Evolutionary conservation across 2,888 invertebrate genomes (phyloP), one percentile per base, ranked within the genome.

Genomic region (Platerodrilus igneus): DNA sequence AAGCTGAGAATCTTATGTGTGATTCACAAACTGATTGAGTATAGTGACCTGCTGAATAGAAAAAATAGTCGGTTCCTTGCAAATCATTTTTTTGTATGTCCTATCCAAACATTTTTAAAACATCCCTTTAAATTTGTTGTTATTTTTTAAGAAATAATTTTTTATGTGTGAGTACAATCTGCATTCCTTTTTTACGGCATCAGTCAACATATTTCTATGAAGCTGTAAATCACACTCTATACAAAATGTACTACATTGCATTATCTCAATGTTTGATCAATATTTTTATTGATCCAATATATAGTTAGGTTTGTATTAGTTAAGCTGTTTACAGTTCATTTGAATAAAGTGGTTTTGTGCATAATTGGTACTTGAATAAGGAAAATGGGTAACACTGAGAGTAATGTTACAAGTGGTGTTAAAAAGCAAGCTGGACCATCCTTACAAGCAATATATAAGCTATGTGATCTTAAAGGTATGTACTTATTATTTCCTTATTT

Each of bases 341-440:
- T n/a, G n/a, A n/a, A n/a, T n/a, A n/a, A n/a, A n/a, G n/a, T n/a
- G 3, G 19, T 16, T 33, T 37, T 33, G 23, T 27, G 27, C 15
- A 35, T 32, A 27, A 19, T 16, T 29, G 17, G 17, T 33, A 23
- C n/a, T 4, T 13, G 20, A 20, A 14, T 35, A 20, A 10, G 28
- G 50, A 70, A 50, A 20, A 82, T 82, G 86, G 87, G 87, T 63
- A 87, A 87, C 73, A 86, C 86, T 2, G 86, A 87, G 59, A 86
- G 86, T 58, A 87, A 87, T 68, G 94, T 95, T 1, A 88, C 91
- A 0, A 90, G 89, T 67, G 93, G 92, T 25, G 93, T 96, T 10
- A 96, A 95, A 67, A 92, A 92, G 53, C 95, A 96, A 66, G 94
- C 93, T 2, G 90, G 88, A 13, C 83, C 85, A 8, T 85, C 87